Percentiles rank a stretch among this genome's conserved stretches.
Conservation (phyloP, 2,888 invertebrate genomes). For the Prosopocoilus inquinatus region DNA sequence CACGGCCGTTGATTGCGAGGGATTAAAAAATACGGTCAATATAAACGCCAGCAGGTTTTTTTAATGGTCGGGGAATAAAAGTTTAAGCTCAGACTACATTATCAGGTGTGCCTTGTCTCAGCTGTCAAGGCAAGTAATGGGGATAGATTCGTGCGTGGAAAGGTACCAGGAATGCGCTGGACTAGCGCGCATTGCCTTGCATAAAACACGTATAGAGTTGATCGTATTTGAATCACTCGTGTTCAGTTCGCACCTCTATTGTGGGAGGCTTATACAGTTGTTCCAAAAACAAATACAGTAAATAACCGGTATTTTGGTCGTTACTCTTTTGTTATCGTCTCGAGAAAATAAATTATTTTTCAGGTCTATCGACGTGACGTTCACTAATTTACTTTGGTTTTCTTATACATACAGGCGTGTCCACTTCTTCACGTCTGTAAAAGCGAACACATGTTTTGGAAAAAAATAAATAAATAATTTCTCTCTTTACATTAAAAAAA, state of each 20-base stretch:
- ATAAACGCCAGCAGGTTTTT: slow-evolving; percentile 34
- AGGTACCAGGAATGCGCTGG: slow-evolving; percentile 11
- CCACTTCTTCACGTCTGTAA: too few relatives aligned
- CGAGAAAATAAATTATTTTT: slow-evolving; percentile 13
- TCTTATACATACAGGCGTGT: too few relatives aligned
- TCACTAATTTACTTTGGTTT: too few relatives aligned
- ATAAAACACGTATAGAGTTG: slow-evolving; percentile 30
- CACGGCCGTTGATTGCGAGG: slow-evolving; percentile 13
- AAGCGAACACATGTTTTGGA: too few relatives aligned
- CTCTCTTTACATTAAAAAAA: too few relatives aligned
- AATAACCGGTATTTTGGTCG: slow-evolving; percentile 22
- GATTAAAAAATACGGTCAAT: slow-evolving; percentile 24
- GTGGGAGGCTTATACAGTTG: slow-evolving; percentile 38
- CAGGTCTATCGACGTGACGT: neutral
- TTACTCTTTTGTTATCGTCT: slow-evolving; percentile 15
- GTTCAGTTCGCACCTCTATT: slow-evolving; percentile 33
- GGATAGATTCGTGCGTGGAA: slow-evolving; percentile 1
- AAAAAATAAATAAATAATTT: too few relatives aligned
- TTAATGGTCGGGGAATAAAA: slow-evolving; percentile 34
- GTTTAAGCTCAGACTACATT: slow-evolving; percentile 37
- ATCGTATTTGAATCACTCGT: slow-evolving; percentile 32
- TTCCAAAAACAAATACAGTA: slow-evolving; percentile 29
- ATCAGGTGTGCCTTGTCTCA: slow-evolving; percentile 36
- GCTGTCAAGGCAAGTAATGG: slow-evolving; percentile 26
- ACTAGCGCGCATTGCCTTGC: slow-evolving; percentile 14